phyloP scores from a whole-genome alignment of 2,888 invertebrate species.

The Eupelmus urozonus region DNA sequence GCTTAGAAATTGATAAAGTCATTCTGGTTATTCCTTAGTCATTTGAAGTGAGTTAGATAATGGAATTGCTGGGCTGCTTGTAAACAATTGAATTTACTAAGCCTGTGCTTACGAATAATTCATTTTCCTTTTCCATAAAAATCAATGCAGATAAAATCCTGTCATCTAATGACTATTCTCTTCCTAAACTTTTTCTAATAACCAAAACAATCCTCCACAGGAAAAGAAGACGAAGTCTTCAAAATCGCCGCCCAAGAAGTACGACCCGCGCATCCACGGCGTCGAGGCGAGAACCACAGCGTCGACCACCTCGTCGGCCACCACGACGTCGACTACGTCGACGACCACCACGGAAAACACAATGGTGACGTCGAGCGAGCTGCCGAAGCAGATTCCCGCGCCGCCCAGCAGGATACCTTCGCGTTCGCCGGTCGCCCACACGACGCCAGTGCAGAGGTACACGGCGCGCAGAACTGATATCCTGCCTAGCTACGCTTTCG shows the following conservation, averaged over 20 bases:
- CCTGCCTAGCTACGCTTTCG: conserved; percentile 67
- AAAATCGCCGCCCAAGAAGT: conserved; percentile 66
- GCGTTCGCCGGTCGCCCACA: conserved; percentile 67
- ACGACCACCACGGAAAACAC: conserved; percentile 70
- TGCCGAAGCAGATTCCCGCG: conserved; percentile 77
- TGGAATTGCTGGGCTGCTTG: no score
- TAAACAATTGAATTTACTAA: no score
- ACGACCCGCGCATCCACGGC: conserved; percentile 60
- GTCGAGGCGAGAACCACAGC: conserved; percentile 1
- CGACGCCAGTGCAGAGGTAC: conserved; percentile 72
- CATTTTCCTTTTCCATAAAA: no score
- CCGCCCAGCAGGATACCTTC: conserved; percentile 72
- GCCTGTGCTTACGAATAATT: no score
- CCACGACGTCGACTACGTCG: conserved; percentile 54
- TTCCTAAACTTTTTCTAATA: not conserved
- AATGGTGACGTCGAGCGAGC: conserved; percentile 75
- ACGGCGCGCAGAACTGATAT: conserved; percentile 63
- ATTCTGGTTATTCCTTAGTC: no score
- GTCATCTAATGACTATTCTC: no score
- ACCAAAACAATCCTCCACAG: conserved; percentile 24
- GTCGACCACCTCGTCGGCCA: conserved; percentile 40
- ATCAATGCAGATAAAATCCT: no score
- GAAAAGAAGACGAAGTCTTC: conserved; percentile 55
- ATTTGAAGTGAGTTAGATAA: no score
- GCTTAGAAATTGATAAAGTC: no score